Base-by-base conservation (phyloP, 2,888 invertebrate genomes). In the Thyatira batis region DNA sequence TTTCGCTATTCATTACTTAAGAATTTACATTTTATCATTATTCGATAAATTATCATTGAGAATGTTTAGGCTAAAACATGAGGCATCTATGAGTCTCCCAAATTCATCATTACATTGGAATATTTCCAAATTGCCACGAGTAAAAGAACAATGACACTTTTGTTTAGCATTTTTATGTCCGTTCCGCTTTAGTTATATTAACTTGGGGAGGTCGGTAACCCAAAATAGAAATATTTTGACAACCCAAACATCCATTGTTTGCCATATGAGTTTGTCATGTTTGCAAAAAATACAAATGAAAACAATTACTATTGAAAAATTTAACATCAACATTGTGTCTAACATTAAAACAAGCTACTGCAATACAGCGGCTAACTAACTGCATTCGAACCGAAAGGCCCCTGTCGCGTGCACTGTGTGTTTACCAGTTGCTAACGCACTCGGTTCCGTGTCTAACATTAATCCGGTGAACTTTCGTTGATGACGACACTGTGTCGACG, bases 401-500 rank as follows among this genome's bases (percentile, higher is more conserved):
- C 13, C 13, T 46, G 9, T 48, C 9, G 25, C n/a, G 17, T 46
- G 27, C 28, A 28, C 27, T 13, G 27, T 28, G 46, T 13, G 46
- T 28, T 54, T 69, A 61, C 63, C 65, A 51, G 21, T 49, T 51
- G 50, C 20, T 39, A 3, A 17, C 48, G 10, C 55, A 55, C 49
- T 39, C 23, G 45, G 52, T 66, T 63, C 71, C 39, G 64, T 61
- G 67, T 61, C 43, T 25, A 44, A 48, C 39, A 53, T n/a, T 49
- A 51, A 59, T 52, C 45, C 11, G 50, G 17, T 17, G 53, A 45
- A 46, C 28, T 55, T 56, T 55, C 45, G 51, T 61, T 53, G 59
- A 50, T 59, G 51, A 51, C 59, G 59, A 58, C 71, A 69, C 73
- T 52, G 64, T 65, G 64, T 59, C 60, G 55, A 51, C 54, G 57